Conservation (phyloP, 2,797 vertebrate species). For the Anabacerthia variegaticeps region DNA sequence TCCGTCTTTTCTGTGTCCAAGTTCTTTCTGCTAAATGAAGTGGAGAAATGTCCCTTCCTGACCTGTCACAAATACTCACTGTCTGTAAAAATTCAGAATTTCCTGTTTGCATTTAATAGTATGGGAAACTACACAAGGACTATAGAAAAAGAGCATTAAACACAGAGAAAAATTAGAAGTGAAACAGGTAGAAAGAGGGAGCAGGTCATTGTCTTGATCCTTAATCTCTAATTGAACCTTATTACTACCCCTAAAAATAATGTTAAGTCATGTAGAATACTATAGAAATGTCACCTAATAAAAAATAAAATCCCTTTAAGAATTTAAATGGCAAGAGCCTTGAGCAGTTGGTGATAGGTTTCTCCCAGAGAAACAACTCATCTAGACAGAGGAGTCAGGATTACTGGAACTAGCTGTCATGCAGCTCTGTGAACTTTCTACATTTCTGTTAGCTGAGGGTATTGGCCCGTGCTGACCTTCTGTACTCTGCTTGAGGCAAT, state of each 20-base stretch:
- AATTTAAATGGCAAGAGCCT: slow-evolving; percentile 51
- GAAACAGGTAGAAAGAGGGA: background rate
- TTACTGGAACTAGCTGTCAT: slow-evolving; percentile 56
- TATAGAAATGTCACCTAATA: slow-evolving; percentile 38
- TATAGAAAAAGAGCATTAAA: background rate
- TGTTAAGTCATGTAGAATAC: slow-evolving; percentile 49
- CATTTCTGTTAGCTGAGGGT: slow-evolving; percentile 53
- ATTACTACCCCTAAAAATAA: slow-evolving; percentile 31
- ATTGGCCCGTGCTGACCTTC: slow-evolving; percentile 68
- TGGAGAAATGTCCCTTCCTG: background rate
- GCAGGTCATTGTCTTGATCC: background rate
- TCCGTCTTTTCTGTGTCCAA: background rate
- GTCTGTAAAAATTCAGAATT: background rate
- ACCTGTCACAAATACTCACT: background rate
- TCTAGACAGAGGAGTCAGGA: slow-evolving; percentile 45
- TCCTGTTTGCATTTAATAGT: background rate
- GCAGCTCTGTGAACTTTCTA: slow-evolving; percentile 9
- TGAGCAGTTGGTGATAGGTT: slow-evolving; percentile 21
- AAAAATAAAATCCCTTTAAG: slow-evolving; percentile 50
- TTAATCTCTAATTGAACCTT: slow-evolving; percentile 21
- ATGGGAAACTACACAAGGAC: background rate
- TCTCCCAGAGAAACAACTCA: slow-evolving; percentile 46
- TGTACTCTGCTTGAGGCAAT: slow-evolving; percentile 63
- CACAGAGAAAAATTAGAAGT: background rate
- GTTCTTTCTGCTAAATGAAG: background rate